Evolutionary conservation across 1,140 invertebrate species (phyloP).

Genomic region (Idris sp.): DNA sequence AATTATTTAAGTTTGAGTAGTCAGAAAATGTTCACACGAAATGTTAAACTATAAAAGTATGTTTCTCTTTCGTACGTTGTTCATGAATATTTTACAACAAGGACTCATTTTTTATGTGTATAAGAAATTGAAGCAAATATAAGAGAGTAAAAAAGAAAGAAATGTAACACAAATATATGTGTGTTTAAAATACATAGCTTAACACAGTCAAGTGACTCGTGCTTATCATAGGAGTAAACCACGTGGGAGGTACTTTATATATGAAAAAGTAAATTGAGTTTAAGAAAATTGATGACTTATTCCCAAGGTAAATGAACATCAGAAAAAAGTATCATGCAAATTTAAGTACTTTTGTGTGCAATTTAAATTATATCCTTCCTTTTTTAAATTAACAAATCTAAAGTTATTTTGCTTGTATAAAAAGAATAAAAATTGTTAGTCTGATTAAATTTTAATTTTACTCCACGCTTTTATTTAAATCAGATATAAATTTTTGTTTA

Average conservation of each 20-base stretch:
- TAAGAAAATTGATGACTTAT: not conserved
- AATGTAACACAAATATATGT: constrained; percentile 17
- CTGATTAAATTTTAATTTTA: too few relatives aligned
- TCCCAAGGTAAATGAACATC: too few relatives aligned
- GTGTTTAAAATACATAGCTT: constrained; percentile 7
- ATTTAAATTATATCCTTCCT: too few relatives aligned
- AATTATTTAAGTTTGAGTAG: constrained; percentile 20
- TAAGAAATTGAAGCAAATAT: constrained; percentile 21
- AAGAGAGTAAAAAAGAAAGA: constrained; percentile 13
- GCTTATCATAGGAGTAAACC: constrained; percentile 13
- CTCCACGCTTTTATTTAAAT: too few relatives aligned
- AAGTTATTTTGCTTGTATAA: too few relatives aligned
- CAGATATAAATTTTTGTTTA: too few relatives aligned
- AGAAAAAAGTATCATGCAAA: too few relatives aligned
- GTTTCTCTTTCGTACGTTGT: constrained; percentile 11
- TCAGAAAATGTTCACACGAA: constrained; percentile 16
- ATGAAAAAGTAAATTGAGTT: constrained; percentile 29
- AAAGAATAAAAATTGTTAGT: too few relatives aligned
- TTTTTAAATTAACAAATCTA: too few relatives aligned
- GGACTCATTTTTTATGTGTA: constrained; percentile 2
- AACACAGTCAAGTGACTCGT: constrained; percentile 8
- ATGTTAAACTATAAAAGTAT: constrained; percentile 26
- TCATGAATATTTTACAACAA: constrained; percentile 26
- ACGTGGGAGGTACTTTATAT: not conserved
- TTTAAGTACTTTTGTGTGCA: too few relatives aligned